These are phyloP conservation scores for Ovibos moschatus DNA, from an alignment of 2,113 vertebrate genomes.

Conservation along the genomic window DNA sequence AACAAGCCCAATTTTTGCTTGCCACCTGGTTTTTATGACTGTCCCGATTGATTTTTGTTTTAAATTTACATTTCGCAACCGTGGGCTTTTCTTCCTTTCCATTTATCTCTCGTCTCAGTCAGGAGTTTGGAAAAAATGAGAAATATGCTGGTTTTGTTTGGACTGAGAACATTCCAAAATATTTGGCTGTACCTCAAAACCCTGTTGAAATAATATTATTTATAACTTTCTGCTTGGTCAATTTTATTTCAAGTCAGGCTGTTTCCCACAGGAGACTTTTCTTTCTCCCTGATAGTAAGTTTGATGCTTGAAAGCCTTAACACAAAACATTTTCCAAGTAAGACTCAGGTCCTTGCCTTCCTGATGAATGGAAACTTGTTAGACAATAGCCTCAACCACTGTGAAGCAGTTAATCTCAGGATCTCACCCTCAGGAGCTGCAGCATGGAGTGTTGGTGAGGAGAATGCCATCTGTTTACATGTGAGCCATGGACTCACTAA, in stretches of 20 bases:
- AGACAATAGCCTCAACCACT: not conserved
- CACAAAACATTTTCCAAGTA: not conserved
- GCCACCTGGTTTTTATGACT: conserved; percentile 71
- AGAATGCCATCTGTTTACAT: not conserved
- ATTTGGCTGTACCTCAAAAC: conserved; percentile 77
- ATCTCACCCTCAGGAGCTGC: not conserved
- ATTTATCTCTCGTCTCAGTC: conserved; percentile 76
- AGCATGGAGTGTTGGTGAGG: not conserved
- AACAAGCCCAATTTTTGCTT: conserved; percentile 13
- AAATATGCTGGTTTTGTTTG: conserved; percentile 78
- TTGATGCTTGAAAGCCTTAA: conserved; percentile 39
- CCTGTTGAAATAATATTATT: conserved; percentile 72
- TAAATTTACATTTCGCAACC: conserved; percentile 70
- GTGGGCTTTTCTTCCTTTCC: conserved; percentile 68
- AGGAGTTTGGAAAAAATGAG: conserved; percentile 69
- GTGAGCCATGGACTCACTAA: rapidly evolving
- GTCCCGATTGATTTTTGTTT: conserved; percentile 44
- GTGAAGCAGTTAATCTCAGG: rapidly evolving
- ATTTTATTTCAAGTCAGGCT: conserved; percentile 53
- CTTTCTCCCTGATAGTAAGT: conserved; percentile 1
- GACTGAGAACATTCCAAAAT: conserved; percentile 75
- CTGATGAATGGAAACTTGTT: not conserved
- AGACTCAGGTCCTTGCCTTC: not conserved
- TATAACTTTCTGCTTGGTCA: conserved; percentile 70
- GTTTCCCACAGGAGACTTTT: conserved; percentile 36